Base-by-base conservation (phyloP, 2,888 invertebrate species). In the Drosophila vallismaia region DNA sequence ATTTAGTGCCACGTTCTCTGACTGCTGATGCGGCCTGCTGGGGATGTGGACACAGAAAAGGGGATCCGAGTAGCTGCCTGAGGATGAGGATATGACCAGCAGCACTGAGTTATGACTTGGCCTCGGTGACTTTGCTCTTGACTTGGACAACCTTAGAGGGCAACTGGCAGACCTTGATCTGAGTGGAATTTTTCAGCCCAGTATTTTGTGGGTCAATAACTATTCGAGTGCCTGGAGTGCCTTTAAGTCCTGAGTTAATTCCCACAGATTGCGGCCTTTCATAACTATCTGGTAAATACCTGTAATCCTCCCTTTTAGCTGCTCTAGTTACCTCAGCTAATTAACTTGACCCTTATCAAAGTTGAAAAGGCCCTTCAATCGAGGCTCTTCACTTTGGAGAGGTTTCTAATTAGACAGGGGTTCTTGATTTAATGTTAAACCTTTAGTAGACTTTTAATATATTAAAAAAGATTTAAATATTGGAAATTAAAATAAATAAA, bases 1-100 rank as follows among this genome's bases (percentile, higher is more conserved):
- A 81, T 81, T 81, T 81, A 81, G 83, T 79, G 79, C 73, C 70
- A 75, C 67, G 70, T 78, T 72, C 74, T 57, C 19, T 51, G 71
- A 53, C 67, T 83, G 68, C 53, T 74, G 71, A 52, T 53, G 59
- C 49, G 48, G 59, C 54, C 45, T 62, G 59, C 48, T 57, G 26
- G 51, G 53, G 12, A 28, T n/a, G 44, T 26, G 53, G 42, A 48
- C n/a, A 60, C 12, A 29, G 31, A 8, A 48, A 40, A 3, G 12
- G 12, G 10, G 45, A 31, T 28, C 38, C 8, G 7, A 36, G 45
- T 42, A 10, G 28, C 29, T 6, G 40, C 28, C 42, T 54, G 1
- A 28, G 49, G 31, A 46, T 36, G 40, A 7, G 14, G 44, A 58
- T 50, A 12, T 46, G 56, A 38, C 44, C 14, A 45, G 45, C n/a